Evolutionary conservation across 2,113 vertebrate species (phyloP), one percentile per base, ranked within the genome.

Genomic region (Hydrolagus affinis): DNA sequence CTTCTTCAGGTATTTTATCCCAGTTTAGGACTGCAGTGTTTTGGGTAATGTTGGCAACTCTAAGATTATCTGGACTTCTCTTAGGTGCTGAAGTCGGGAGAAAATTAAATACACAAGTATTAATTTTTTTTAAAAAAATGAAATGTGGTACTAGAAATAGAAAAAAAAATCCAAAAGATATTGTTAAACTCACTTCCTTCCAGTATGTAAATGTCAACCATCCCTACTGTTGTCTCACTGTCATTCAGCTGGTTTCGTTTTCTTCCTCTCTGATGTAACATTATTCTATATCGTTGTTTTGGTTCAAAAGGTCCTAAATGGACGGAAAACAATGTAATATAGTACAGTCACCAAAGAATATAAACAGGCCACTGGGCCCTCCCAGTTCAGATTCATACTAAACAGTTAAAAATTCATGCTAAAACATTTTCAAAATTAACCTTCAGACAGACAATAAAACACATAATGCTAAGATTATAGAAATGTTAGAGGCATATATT

Each of bases 121-220:
- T 32, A 66, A 60, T 28, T 17, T 80, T 56, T 66, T 83, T 68
- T 66, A 66, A 83, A 83, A 64, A 64, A 83, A 66, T 66, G 25
- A 28, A 28, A 66, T 2, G 8, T 66, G 7, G 32, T 83, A 28
- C 30, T 10, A 78, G 62, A 83, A 83, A 30, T 68, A 28, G 19
- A 32, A 66, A 66, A 15, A 17, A 75, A 21, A 19, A 57, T 69
- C 66, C 17, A 21, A 44, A 44, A 66, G 23, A 32, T 83, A 66
- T 8, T 10, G 23, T 21, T 28, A 21, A 69, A 87, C 93, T 91
- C 89, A 95, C 94, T 86, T 93, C 94, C 95, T 94, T 95, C 92
- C 19, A 68, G 21, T 80, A 88, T 87, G 60, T 93, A 94, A 86
- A 91, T 91, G 44, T 90, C 90, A 3, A 90, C 88, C 3, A 88